phyloP scores from a whole-genome alignment of 92 coral and sea anemone genomes.

The Epizoanthus stellaris region DNA sequence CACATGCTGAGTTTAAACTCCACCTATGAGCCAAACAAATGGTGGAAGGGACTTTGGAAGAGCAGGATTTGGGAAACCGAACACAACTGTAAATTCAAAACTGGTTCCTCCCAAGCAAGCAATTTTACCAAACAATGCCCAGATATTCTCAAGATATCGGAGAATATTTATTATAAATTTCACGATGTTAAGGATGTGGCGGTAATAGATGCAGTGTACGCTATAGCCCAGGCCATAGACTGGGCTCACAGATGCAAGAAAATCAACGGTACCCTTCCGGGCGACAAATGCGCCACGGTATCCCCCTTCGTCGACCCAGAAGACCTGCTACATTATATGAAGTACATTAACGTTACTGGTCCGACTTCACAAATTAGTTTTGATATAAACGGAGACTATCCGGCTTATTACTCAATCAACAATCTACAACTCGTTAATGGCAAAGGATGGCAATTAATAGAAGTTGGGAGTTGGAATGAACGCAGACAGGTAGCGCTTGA shows the following conservation, averaged over 20 bases:
- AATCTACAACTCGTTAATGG: slow-evolving; percentile 61
- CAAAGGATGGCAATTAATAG: slow-evolving; percentile 62
- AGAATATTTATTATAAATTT: slow-evolving; percentile 49
- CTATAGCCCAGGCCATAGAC: slow-evolving; percentile 91
- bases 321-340: slow-evolving; percentile 62
- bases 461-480: slow-evolving; percentile 79
- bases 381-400: slow-evolving; percentile 77
- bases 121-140: slow-evolving; percentile 48
- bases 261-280: slow-evolving; percentile 36
- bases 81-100: slow-evolving; percentile 60
- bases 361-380: slow-evolving; percentile 60
- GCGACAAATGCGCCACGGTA: slow-evolving; percentile 56
- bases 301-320: slow-evolving; percentile 52
- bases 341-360: slow-evolving; percentile 50
- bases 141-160: slow-evolving; percentile 45
- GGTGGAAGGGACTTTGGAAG: slow-evolving; percentile 85
- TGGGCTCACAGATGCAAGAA: slow-evolving; percentile 61
- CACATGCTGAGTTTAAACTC: slow-evolving; percentile 64
- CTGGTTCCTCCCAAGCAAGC: slow-evolving; percentile 3
- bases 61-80: slow-evolving; percentile 42
- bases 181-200: slow-evolving; percentile 68
- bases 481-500: slow-evolving; percentile 42
- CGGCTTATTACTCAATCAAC: slow-evolving; percentile 64
- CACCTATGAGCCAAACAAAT: slow-evolving; percentile 56
- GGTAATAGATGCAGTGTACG: slow-evolving; percentile 90